Percentiles rank a stretch among this genome's conserved stretches.
Evolutionary conservation across 2,797 vertebrate species (phyloP).

Genomic region (Peromyscus attwateri): DNA sequence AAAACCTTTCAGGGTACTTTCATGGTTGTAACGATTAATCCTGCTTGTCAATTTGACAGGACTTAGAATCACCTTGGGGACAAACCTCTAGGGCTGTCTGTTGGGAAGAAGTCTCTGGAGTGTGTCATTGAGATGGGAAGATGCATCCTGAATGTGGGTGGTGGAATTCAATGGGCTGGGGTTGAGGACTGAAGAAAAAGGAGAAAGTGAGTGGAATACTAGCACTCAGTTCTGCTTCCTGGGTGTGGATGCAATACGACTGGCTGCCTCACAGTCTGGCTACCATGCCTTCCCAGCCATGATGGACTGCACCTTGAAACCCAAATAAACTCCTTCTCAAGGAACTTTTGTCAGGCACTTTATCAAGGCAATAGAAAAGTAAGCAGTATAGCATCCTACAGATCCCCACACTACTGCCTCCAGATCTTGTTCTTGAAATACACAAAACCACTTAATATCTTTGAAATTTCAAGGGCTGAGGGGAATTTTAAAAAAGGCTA

Average conservation of each 20-base stretch:
- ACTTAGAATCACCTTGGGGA: background rate
- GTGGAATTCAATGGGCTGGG: background rate
- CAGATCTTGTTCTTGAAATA: background rate
- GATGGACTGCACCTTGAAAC: background rate
- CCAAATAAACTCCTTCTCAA: background rate
- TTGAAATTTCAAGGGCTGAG: background rate
- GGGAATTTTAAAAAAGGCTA: conserved; percentile 29
- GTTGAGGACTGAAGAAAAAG: background rate
- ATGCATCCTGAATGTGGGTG: too few relatives aligned
- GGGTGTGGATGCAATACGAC: background rate
- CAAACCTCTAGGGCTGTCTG: background rate
- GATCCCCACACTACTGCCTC: background rate
- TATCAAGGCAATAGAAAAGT: background rate
- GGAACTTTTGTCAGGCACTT: background rate
- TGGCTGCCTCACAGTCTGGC: background rate
- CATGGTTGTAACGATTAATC: background rate
- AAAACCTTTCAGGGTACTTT: conserved; percentile 27
- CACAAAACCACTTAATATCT: conserved; percentile 11
- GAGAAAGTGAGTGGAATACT: background rate
- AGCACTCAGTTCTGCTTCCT: background rate
- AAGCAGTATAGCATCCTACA: background rate
- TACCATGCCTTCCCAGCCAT: background rate
- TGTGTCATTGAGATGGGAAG: background rate
- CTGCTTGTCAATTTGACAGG: background rate
- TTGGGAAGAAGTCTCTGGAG: too few relatives aligned